Conservation (phyloP, 2,797 vertebrate species). For the Myotis pilosus region DNA sequence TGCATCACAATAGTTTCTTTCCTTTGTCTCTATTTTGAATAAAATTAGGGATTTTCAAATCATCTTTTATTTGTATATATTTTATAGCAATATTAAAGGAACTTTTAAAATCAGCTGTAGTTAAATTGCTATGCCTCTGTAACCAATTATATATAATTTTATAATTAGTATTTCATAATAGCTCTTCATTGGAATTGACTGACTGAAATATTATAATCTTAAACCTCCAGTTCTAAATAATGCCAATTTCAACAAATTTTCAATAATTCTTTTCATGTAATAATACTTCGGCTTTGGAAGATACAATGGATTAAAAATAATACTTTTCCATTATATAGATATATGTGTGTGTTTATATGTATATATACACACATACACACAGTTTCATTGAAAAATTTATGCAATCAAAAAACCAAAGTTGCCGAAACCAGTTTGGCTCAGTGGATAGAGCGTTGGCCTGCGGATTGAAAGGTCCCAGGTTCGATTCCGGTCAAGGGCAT, state of each 20-base stretch:
- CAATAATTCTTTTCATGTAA: constrained; percentile 40
- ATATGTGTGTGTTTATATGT: background rate
- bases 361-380: background rate
- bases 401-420: background rate
- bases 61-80: background rate
- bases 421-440: too few species aligned
- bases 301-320: constrained; percentile 3
- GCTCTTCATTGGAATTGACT: background rate
- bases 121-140: background rate
- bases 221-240: constrained; percentile 51
- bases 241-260: constrained; percentile 19
- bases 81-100: background rate
- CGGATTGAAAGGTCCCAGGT: too few species aligned
- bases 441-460: too few species aligned
- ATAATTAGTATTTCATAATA: constrained; percentile 24
- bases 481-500: too few species aligned
- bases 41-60: constrained; percentile 54
- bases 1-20: constrained; percentile 25
- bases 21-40: constrained; percentile 15
- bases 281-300: constrained; percentile 17
- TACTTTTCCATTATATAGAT: background rate
- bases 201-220: background rate
- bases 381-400: background rate
- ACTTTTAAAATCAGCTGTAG: background rate
- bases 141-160: constrained; percentile 35